Evolutionary conservation across 2,113 vertebrate species (phyloP).

Genomic region (Prunella himalayana): DNA sequence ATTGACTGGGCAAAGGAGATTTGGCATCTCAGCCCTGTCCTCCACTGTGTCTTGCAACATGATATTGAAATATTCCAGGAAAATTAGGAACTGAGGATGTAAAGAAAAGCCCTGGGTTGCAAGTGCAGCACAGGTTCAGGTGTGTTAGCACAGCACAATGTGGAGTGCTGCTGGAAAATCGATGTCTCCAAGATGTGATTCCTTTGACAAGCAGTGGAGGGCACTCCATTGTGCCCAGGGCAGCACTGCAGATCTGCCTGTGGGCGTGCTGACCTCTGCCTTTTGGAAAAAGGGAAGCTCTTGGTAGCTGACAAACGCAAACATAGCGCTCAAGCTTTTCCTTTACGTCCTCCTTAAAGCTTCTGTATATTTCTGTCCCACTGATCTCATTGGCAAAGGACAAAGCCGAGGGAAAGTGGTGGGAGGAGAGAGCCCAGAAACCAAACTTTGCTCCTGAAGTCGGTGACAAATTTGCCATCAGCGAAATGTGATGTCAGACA

Average conservation of each 20-base stretch:
- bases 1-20: not conserved
- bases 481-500: not conserved
- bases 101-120: not conserved
- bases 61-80: not conserved
- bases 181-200: not conserved
- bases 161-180: not conserved
- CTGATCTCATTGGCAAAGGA: not conserved
- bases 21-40: not conserved
- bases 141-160: fast-evolving
- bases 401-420: not conserved
- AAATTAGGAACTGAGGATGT: not conserved
- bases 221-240: too few relatives aligned
- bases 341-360: not conserved
- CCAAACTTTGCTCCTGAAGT: not conserved
- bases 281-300: not conserved
- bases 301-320: not conserved
- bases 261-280: not conserved
- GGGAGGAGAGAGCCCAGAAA: not conserved
- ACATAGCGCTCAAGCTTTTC: not conserved
- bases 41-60: fast-evolving
- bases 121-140: not conserved
- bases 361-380: not conserved
- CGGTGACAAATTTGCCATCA: not conserved
- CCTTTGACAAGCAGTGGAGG: too few relatives aligned
- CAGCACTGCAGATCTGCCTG: not conserved